phyloP scores from a whole-genome alignment of 2,113 vertebrate genomes.

The Chauna torquata region DNA sequence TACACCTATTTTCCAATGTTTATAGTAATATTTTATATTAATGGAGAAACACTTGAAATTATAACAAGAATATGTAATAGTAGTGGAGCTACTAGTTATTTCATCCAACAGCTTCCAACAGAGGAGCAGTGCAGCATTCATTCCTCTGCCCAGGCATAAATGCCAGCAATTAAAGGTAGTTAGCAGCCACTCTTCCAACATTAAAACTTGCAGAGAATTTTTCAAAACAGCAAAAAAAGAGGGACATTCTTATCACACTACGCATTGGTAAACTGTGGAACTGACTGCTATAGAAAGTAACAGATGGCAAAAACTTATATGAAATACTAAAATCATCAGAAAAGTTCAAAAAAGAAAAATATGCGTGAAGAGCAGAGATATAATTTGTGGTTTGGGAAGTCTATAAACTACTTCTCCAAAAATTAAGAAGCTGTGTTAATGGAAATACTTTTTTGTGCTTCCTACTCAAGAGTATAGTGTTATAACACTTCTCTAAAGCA shows the following conservation, averaged over 20 bases:
- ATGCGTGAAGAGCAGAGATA: background rate
- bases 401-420: background rate
- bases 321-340: background rate
- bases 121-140: background rate
- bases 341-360: background rate
- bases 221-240: background rate
- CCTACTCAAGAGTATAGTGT: background rate
- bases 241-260: background rate
- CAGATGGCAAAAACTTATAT: conserved; percentile 1
- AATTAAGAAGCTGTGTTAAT: background rate
- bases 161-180: background rate
- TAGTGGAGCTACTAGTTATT: background rate
- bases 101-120: background rate
- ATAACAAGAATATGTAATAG: background rate
- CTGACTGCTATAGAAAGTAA: background rate
- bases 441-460: background rate
- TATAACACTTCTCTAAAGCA: background rate
- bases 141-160: background rate
- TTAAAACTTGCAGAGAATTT: background rate
- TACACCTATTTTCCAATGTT: background rate
- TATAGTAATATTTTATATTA: background rate
- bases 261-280: background rate
- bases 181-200: background rate
- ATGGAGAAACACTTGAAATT: background rate
- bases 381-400: background rate